A percentile compares a stretch with the other conserved stretches of the same genome.
Conservation (phyloP, 2,797 vertebrate genomes). For the Rhabdomys pumilio region DNA sequence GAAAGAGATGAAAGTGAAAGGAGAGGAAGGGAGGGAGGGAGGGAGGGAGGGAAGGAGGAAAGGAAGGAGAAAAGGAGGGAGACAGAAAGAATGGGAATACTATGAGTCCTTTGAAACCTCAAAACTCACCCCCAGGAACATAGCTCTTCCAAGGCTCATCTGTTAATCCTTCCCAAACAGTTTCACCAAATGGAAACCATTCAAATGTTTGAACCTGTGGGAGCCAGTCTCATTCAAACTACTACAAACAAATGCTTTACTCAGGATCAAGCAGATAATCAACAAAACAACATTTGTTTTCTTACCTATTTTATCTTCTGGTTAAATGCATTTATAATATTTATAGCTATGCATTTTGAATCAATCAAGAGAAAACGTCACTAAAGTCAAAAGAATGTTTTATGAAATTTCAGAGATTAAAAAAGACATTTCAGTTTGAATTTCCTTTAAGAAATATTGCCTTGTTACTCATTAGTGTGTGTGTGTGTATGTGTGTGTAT, state of each 20-base stretch:
- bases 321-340: neutral
- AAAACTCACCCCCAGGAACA: neutral
- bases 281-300: neutral
- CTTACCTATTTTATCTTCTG: slow-evolving; percentile 19
- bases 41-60: too few relatives aligned
- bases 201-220: neutral
- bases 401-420: slow-evolving; percentile 27
- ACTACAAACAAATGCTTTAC: neutral
- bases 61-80: neutral
- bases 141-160: neutral
- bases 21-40: neutral
- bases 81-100: neutral
- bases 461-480: slow-evolving; percentile 39
- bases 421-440: slow-evolving; percentile 11
- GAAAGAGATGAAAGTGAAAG: neutral
- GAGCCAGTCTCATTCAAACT: neutral
- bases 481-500: neutral
- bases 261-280: neutral
- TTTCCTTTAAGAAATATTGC: slow-evolving; percentile 1
- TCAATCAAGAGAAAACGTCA: slow-evolving; percentile 29
- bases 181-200: neutral
- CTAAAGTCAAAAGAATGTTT: neutral
- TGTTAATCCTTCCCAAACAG: neutral
- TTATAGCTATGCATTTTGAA: neutral
- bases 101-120: neutral